These are phyloP conservation scores for Andrena trimmerana DNA, from an alignment of 2,888 invertebrate species.

Conservation along the genomic window DNA sequence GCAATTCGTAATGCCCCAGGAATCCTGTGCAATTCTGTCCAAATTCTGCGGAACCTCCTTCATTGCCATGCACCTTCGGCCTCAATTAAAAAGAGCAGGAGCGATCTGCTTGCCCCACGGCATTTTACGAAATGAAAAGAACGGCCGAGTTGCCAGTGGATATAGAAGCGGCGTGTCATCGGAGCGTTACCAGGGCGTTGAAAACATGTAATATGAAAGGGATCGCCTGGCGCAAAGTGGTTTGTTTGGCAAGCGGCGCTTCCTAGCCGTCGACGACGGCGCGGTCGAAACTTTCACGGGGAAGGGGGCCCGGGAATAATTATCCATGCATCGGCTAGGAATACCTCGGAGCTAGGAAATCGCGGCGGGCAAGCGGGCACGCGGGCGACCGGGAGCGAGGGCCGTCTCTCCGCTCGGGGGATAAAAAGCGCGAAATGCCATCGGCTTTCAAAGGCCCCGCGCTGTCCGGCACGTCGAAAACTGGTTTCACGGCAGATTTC, in stretches of 20 bases:
- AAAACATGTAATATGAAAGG: conserved; percentile 19
- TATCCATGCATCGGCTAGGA: conserved; percentile 49
- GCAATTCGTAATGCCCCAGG: conserved; percentile 1
- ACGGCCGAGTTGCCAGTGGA: not conserved
- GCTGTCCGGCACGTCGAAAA: conserved; percentile 42
- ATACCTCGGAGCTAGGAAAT: conserved; percentile 59
- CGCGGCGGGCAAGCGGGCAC: not conserved
- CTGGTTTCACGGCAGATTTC: conserved; percentile 56
- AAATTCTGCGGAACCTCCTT: not conserved
- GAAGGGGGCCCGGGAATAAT: conserved; percentile 61
- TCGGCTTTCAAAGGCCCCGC: conserved; percentile 52
- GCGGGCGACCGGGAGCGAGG: not conserved
- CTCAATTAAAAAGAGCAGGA: conserved; percentile 1
- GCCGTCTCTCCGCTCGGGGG: conserved; percentile 6
- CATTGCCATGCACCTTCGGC: no score
- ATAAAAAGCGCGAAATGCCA: conserved; percentile 58
- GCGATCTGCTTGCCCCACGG: conserved; percentile 2
- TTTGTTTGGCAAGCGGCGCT: conserved; percentile 50
- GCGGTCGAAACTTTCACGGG: conserved; percentile 64
- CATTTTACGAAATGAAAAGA: conserved; percentile 5
- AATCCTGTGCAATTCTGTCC: not conserved
- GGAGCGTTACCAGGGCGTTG: conserved; percentile 34
- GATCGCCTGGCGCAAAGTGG: not conserved
- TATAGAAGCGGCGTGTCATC: conserved; percentile 1
- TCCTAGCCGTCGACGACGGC: conserved; percentile 49